Percentiles rank a stretch among this genome's conserved stretches.
phyloP scores from a whole-genome alignment of 2,113 vertebrate species.

The Penelope pileata region DNA sequence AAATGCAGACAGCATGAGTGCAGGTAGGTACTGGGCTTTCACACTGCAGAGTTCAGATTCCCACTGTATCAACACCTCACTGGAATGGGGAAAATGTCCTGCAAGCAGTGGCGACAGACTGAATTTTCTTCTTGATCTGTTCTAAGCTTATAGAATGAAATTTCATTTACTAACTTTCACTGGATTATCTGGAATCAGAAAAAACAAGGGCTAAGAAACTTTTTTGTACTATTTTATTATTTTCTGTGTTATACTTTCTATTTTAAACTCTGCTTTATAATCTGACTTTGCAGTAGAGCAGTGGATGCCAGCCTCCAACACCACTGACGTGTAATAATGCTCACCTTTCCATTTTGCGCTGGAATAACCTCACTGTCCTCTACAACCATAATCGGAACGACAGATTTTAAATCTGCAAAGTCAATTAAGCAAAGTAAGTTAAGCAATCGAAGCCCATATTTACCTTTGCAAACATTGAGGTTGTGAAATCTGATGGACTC shows the following conservation, averaged over 20 bases:
- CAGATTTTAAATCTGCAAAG: not conserved
- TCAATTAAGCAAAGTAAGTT: not conserved
- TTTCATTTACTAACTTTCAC: not conserved
- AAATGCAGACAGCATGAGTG: not conserved
- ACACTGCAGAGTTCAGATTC: not conserved
- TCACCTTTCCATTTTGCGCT: not conserved
- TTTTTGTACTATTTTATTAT: not conserved
- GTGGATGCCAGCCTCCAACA: not conserved
- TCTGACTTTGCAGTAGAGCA: not conserved
- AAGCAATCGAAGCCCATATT: not conserved
- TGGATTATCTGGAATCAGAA: not conserved
- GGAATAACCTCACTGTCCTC: not conserved
- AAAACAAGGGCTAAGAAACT: not conserved
- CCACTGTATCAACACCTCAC: not conserved
- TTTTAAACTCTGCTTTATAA: not conserved
- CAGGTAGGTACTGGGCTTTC: not conserved
- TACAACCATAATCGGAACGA: not conserved
- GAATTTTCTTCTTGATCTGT: not conserved
- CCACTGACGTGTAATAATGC: not conserved
- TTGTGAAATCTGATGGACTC: not conserved
- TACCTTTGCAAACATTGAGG: not conserved
- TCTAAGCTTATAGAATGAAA: not conserved
- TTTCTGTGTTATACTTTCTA: not conserved
- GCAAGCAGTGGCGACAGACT: not conserved
- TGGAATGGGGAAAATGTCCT: not conserved